A percentile compares a stretch with the other conserved stretches of the same genome.
phyloP scores from a whole-genome alignment of 2,113 vertebrate species.

The Baryphthengus martii region DNA sequence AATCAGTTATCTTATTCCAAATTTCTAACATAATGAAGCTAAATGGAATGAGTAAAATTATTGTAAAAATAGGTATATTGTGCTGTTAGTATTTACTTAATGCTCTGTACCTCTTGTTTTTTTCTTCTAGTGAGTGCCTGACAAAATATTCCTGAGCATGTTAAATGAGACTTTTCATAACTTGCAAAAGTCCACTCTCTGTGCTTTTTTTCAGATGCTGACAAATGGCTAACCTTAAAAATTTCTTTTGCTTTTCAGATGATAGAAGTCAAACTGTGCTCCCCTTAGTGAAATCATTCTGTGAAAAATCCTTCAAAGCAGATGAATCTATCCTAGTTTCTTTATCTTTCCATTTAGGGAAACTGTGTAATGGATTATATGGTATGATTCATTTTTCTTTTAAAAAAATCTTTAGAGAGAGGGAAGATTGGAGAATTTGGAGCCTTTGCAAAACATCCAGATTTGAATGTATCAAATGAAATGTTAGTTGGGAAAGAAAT shows the following conservation, averaged over 20 bases:
- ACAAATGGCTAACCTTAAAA: neutral
- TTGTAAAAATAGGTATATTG: neutral
- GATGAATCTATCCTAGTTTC: slow-evolving; percentile 87
- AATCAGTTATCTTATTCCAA: neutral
- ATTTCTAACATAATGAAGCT: neutral
- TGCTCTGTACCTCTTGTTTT: neutral
- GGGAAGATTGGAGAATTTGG: neutral
- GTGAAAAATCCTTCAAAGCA: slow-evolving; percentile 88
- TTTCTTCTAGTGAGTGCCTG: neutral
- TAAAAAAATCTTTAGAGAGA: neutral
- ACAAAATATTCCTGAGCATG: neutral
- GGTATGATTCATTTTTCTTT: slow-evolving; percentile 73
- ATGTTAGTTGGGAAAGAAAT: neutral
- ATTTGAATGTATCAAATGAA: neutral
- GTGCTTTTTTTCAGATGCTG: neutral
- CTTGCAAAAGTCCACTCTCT: neutral
- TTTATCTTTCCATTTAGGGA: slow-evolving; percentile 90
- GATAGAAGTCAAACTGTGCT: slow-evolving; percentile 86
- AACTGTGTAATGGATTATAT: slow-evolving; percentile 89
- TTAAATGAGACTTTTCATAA: neutral
- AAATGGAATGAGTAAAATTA: neutral
- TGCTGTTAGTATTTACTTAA: neutral
- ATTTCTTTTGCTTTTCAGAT: slow-evolving; percentile 75
- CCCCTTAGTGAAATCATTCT: slow-evolving; percentile 87
- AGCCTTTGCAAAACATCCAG: neutral